phyloP scores from a whole-genome alignment of 2,113 vertebrate species.

The Prionailurus viverrinus region DNA sequence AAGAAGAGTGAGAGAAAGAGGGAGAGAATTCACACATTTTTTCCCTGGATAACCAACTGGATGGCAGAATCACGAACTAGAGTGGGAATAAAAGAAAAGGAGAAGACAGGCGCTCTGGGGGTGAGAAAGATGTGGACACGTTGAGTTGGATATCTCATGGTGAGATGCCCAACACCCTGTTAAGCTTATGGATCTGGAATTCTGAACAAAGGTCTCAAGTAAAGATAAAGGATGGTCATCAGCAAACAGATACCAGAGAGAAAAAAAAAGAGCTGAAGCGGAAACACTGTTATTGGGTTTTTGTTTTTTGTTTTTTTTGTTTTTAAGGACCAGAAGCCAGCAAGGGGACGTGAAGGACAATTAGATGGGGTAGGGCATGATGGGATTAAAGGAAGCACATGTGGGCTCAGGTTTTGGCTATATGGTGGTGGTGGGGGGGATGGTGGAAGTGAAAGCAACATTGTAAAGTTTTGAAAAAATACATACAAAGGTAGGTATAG shows the following conservation, averaged over 20 bases:
- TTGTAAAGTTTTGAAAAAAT: not conserved
- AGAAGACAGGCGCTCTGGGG: not conserved
- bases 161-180: not conserved
- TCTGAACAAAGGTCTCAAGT: not conserved
- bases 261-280: not conserved
- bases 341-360: rapidly evolving
- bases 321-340: not conserved
- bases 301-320: too few relatives aligned
- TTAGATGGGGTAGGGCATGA: rapidly evolving
- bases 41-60: not conserved
- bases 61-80: not conserved
- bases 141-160: not conserved
- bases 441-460: not conserved
- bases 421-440: rapidly evolving
- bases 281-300: not conserved
- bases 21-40: not conserved
- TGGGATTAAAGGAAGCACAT: not conserved
- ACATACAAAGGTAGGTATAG: not conserved
- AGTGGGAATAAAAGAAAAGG: not conserved
- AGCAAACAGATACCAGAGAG: not conserved
- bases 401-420: not conserved
- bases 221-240: not conserved
- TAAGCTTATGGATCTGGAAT: not conserved
- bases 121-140: not conserved
- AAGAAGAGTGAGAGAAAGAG: not conserved